These are phyloP conservation scores for Orientallactaga sibirica DNA, from an alignment of 2,797 vertebrate species.

Conservation along the genomic window DNA sequence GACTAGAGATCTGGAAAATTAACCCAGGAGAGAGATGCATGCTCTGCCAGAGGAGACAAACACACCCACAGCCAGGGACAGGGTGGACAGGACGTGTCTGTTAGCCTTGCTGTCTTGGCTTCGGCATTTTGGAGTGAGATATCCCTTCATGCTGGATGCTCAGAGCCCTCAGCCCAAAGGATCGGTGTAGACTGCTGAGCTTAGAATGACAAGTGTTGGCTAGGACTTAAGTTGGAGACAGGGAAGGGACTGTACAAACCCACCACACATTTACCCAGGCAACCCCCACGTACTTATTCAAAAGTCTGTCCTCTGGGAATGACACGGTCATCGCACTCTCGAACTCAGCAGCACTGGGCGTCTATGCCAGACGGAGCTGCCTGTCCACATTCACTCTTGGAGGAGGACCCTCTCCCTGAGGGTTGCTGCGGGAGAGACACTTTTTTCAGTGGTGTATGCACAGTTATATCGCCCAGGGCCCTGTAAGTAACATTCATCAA, in stretches of 20 bases:
- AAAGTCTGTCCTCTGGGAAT: no score
- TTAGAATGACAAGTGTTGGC: fast-evolving
- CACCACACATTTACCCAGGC: background rate
- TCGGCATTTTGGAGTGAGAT: fast-evolving
- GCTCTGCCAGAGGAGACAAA: background rate
- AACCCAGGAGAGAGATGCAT: background rate
- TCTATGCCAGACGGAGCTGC: no score
- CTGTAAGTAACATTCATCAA: no score
- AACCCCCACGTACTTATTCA: no score
- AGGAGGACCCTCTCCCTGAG: no score
- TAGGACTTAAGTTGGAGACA: background rate
- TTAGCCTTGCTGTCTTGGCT: background rate
- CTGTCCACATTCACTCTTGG: no score
- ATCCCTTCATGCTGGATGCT: background rate
- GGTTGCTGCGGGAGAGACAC: no score
- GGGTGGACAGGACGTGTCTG: fast-evolving
- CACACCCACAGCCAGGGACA: background rate
- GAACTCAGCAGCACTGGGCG: no score
- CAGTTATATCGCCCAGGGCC: no score
- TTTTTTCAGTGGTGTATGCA: no score
- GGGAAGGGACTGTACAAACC: background rate
- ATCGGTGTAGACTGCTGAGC: background rate
- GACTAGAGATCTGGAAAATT: constrained; percentile 68
- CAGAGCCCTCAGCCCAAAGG: background rate
- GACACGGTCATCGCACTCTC: no score